Conservation (phyloP, 2,888 invertebrate species). For the Deilephila porcellus region DNA sequence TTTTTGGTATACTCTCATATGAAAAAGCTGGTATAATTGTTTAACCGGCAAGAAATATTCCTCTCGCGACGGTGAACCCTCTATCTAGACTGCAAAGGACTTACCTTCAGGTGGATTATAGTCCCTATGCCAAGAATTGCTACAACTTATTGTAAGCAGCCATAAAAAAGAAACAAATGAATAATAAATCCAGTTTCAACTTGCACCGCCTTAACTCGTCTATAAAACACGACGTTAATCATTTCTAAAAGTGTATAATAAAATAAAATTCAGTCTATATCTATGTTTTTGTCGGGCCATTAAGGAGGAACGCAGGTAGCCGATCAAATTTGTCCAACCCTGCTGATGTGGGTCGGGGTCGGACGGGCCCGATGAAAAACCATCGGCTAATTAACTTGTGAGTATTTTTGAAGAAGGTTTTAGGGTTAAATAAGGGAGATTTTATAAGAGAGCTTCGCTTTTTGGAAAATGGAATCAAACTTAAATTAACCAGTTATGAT, state of each 20-base stretch:
- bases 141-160: background rate
- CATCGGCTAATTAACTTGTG: slow-evolving; percentile 6
- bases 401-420: background rate
- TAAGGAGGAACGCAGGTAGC: slow-evolving; percentile 58
- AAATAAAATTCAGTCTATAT: slow-evolving; percentile 22
- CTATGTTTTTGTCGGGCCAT: slow-evolving; percentile 35
- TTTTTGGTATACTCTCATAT: too few relatives aligned
- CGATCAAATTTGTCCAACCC: slow-evolving; percentile 51
- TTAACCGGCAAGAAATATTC: too few relatives aligned
- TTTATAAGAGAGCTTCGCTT: too few relatives aligned
- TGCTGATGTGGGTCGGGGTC: slow-evolving; percentile 38
- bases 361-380: slow-evolving; percentile 26
- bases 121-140: background rate
- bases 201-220: background rate
- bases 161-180: background rate
- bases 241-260: slow-evolving; percentile 26
- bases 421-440: too few relatives aligned
- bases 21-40: too few relatives aligned
- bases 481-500: too few relatives aligned
- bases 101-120: too few relatives aligned
- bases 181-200: background rate
- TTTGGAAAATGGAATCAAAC: too few relatives aligned
- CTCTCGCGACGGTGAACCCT: too few relatives aligned
- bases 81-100: too few relatives aligned
- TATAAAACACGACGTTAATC: slow-evolving; percentile 26